Percentiles rank a stretch among this genome's conserved stretches.
Evolutionary conservation across 1,140 invertebrate species (phyloP).

Genomic region (Atta colombica): DNA sequence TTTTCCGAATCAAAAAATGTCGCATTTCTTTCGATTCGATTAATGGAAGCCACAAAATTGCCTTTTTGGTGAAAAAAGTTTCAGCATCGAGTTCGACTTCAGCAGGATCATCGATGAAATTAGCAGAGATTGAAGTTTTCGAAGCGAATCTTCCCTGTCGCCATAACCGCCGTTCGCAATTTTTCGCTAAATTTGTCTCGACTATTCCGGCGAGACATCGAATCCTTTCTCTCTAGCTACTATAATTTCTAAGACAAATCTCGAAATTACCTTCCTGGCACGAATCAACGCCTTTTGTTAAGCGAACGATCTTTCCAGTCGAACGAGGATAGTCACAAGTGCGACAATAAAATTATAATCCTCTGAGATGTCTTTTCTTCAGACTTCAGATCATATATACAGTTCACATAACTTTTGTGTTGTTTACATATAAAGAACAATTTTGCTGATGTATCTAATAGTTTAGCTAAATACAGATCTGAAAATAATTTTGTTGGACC

Average conservation of each 20-base stretch:
- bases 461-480: too few relatives aligned
- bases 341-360: conserved; percentile 24
- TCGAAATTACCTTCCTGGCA: conserved; percentile 48
- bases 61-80: conserved; percentile 33
- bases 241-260: conserved; percentile 41
- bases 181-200: conserved; percentile 61
- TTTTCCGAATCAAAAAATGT: neutral
- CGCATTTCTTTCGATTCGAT: conserved; percentile 24
- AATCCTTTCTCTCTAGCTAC: conserved; percentile 16
- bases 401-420: neutral
- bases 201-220: conserved; percentile 17
- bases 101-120: conserved; percentile 45
- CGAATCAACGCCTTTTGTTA: conserved; percentile 52
- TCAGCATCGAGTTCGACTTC: conserved; percentile 14
- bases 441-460: too few relatives aligned
- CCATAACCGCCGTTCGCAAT: conserved; percentile 46
- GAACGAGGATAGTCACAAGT: conserved; percentile 14
- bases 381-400: neutral
- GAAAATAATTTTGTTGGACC: too few relatives aligned
- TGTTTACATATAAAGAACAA: too few relatives aligned
- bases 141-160: conserved; percentile 23
- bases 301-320: neutral
- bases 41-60: conserved; percentile 19
- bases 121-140: conserved; percentile 48
- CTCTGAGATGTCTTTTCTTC: neutral